A percentile compares a stretch with the other conserved stretches of the same genome.
Conservation (phyloP, 2,888 invertebrate species). For the Pantelozetes paolii region DNA sequence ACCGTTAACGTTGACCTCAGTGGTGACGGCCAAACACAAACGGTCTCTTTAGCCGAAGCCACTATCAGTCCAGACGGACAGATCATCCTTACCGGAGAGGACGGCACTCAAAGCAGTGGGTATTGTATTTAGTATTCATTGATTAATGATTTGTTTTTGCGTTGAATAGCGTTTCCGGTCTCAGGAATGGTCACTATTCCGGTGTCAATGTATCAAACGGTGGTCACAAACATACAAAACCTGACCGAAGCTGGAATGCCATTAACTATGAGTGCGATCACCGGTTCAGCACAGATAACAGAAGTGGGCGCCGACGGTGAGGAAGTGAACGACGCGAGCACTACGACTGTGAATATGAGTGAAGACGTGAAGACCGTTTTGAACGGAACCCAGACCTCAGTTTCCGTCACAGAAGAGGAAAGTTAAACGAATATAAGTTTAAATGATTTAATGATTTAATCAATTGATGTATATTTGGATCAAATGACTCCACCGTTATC, state of each 20-base stretch:
- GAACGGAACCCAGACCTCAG: constrained; percentile 43
- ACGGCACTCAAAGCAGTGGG: constrained; percentile 61
- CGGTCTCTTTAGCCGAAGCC: constrained; percentile 75
- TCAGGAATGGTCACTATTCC: constrained; percentile 94
- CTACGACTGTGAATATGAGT: constrained; percentile 28
- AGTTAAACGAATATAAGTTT: constrained; percentile 29
- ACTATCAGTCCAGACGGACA: constrained; percentile 87
- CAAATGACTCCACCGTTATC: constrained; percentile 2
- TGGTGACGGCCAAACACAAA: constrained; percentile 50
- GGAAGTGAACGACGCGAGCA: constrained; percentile 37
- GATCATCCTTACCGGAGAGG: constrained; percentile 89
- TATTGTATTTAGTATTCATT: no score
- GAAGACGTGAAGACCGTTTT: constrained; percentile 43
- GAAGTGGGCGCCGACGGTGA: constrained; percentile 23
- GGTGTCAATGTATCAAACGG: constrained; percentile 82
- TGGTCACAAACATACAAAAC: constrained; percentile 43
- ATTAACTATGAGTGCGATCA: constrained; percentile 40
- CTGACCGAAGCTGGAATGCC: constrained; percentile 41
- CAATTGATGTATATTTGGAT: constrained; percentile 9
- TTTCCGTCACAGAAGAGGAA: constrained; percentile 37
- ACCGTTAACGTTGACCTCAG: constrained; percentile 78
- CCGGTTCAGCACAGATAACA: constrained; percentile 21
- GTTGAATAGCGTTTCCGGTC: constrained; percentile 57
- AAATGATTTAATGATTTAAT: no score
- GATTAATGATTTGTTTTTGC: constrained; percentile 37